A percentile compares a stretch with the other conserved stretches of the same genome.
phyloP scores from a whole-genome alignment of 2,888 invertebrate species.

The Campoplex capitator region DNA sequence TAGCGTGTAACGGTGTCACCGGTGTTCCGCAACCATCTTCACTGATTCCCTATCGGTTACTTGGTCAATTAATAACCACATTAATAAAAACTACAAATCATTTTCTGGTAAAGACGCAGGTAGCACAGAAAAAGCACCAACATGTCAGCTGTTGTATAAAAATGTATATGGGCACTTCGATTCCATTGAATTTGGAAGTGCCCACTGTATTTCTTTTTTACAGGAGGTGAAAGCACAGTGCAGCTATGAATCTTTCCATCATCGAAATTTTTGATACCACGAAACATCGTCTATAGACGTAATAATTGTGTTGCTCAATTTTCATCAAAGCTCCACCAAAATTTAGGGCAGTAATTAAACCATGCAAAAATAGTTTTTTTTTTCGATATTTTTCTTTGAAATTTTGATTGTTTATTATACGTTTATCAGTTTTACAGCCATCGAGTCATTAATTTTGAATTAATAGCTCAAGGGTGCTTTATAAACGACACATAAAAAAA shows the following conservation, averaged over 20 bases:
- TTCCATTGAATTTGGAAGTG: too few species aligned
- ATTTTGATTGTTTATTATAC: neutral
- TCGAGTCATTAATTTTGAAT: slow-evolving; percentile 45
- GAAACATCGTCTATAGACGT: too few species aligned
- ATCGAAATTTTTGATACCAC: too few species aligned
- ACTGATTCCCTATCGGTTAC: neutral
- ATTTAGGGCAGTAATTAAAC: neutral
- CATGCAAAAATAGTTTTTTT: neutral
- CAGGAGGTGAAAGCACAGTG: too few species aligned
- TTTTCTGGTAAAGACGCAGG: neutral
- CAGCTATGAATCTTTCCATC: too few species aligned
- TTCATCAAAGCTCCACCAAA: neutral
- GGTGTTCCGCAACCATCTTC: slow-evolving; percentile 34
- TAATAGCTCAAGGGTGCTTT: slow-evolving; percentile 30
- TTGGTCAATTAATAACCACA: neutral
- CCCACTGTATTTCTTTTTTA: too few species aligned
- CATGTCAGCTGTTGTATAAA: too few species aligned
- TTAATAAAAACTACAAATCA: neutral
- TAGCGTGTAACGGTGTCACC: slow-evolving; percentile 78
- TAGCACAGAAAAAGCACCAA: too few species aligned
- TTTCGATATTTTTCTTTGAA: slow-evolving; percentile 4
- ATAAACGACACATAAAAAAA: slow-evolving; percentile 11
- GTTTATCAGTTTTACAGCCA: slow-evolving; percentile 23
- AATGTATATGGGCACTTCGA: too few species aligned
- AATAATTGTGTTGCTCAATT: neutral